phyloP scores from a whole-genome alignment of 2,888 invertebrate genomes.

The Drosophila testacea region DNA sequence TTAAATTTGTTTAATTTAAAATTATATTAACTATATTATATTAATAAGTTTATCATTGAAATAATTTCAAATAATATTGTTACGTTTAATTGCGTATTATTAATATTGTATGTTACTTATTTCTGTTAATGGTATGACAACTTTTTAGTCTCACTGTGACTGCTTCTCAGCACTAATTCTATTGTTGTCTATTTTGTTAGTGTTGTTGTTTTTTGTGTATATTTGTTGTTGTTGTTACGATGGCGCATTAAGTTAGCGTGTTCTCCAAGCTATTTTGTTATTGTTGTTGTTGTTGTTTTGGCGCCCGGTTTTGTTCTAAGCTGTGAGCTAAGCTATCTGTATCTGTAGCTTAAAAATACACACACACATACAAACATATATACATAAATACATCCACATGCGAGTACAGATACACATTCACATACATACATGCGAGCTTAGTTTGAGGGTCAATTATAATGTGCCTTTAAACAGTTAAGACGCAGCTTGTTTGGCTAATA shows the following conservation, averaged over 20 bases:
- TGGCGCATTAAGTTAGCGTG: conserved; percentile 49
- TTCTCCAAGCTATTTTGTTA: conserved; percentile 29
- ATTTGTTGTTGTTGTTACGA: conserved; percentile 23
- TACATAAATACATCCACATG: conserved; percentile 5
- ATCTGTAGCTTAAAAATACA: conserved; percentile 32
- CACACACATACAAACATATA: conserved; percentile 3
- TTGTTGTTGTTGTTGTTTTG: conserved; percentile 26
- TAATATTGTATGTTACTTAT: background rate
- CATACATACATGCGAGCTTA: conserved; percentile 27
- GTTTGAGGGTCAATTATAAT: conserved; percentile 76
- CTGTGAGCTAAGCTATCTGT: conserved; percentile 47
- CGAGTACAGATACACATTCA: conserved; percentile 5
- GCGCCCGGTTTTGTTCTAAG: conserved; percentile 41
- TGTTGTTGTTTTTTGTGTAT: conserved; percentile 7
- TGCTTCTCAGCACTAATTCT: conserved; percentile 40
- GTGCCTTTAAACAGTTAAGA: conserved; percentile 50
- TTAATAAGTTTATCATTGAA: background rate
- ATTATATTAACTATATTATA: too few species aligned
- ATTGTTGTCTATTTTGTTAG: conserved; percentile 7
- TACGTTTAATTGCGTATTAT: background rate
- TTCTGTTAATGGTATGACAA: background rate
- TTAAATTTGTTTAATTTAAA: too few species aligned
- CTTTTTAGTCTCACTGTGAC: conserved; percentile 22
- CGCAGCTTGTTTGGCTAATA: conserved; percentile 37
- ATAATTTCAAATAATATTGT: background rate